These are phyloP conservation scores for Agonopterix alstromeriana DNA, from an alignment of 2,888 invertebrate species.

Conservation along the genomic window DNA sequence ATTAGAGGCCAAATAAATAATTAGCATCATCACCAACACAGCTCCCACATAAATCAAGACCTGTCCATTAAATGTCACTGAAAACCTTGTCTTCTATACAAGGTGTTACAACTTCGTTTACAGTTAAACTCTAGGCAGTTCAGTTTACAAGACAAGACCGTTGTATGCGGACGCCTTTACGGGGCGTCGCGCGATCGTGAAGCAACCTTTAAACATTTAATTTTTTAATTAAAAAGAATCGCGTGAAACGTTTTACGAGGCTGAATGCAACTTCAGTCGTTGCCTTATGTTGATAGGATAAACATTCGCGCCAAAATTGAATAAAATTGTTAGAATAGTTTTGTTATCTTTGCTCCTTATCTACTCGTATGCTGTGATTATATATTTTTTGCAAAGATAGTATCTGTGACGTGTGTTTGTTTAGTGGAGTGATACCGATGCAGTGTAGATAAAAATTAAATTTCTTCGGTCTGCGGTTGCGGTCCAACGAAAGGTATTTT, in stretches of 20 bases:
- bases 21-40: too few relatives aligned
- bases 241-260: slow-evolving; percentile 8
- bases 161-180: slow-evolving; percentile 36
- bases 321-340: background rate
- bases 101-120: slow-evolving; percentile 13
- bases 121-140: slow-evolving; percentile 33
- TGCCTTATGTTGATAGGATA: background rate
- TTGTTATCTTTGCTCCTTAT: slow-evolving; percentile 2
- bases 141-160: slow-evolving; percentile 36
- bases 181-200: slow-evolving; percentile 16
- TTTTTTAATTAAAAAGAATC: slow-evolving; percentile 18
- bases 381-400: slow-evolving; percentile 20
- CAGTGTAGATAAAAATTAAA: slow-evolving; percentile 45
- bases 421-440: slow-evolving; percentile 51
- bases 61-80: slow-evolving; percentile 7
- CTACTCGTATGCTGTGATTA: slow-evolving; percentile 7
- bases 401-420: slow-evolving; percentile 45
- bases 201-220: slow-evolving; percentile 31
- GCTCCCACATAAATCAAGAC: slow-evolving; percentile 3
- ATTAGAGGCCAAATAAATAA: too few relatives aligned
- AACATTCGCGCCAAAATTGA: background rate
- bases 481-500: slow-evolving; percentile 39
- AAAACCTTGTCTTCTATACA: slow-evolving; percentile 17
- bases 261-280: slow-evolving; percentile 1
- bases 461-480: slow-evolving; percentile 55